Evolutionary conservation across 2,113 vertebrate genomes (phyloP).

Genomic region (Poeciliopsis retropinna): DNA sequence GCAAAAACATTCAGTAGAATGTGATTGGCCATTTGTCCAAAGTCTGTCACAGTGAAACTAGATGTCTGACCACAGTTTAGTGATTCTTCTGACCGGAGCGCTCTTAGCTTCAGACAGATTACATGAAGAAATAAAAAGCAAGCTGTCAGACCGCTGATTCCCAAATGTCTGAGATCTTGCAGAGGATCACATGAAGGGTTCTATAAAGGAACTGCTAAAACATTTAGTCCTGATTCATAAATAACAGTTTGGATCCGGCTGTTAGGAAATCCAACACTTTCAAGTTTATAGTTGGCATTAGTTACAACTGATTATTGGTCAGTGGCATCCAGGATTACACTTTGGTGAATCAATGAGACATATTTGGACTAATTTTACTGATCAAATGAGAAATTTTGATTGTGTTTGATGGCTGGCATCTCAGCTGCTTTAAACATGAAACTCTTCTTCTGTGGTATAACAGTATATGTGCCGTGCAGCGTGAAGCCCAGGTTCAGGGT

Average conservation of each 20-base stretch:
- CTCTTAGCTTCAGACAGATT: slow-evolving; percentile 23
- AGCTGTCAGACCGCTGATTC: slow-evolving; percentile 5
- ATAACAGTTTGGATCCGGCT: neutral
- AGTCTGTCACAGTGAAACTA: slow-evolving; percentile 69
- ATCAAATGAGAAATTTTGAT: neutral
- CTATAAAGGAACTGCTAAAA: too few relatives aligned
- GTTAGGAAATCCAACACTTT: neutral
- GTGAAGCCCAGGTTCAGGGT: neutral
- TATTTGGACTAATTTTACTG: neutral
- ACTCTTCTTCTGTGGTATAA: neutral
- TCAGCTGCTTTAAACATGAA: neutral
- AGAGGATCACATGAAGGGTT: too few relatives aligned
- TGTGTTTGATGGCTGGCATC: neutral
- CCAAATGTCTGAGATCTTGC: too few relatives aligned
- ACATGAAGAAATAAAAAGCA: slow-evolving; percentile 15
- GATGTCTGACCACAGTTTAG: slow-evolving; percentile 61
- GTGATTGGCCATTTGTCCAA: slow-evolving; percentile 26
- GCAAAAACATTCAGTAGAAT: slow-evolving; percentile 30
- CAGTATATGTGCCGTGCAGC: too few relatives aligned
- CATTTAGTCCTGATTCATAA: too few relatives aligned
- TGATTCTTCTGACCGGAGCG: slow-evolving; percentile 14
- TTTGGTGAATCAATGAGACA: neutral
- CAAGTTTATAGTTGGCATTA: neutral
- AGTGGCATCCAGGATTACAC: neutral
- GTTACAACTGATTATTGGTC: neutral